These are phyloP conservation scores for Thalassoma bifasciatum DNA, from an alignment of 2,113 vertebrate species.

Conservation along the genomic window DNA sequence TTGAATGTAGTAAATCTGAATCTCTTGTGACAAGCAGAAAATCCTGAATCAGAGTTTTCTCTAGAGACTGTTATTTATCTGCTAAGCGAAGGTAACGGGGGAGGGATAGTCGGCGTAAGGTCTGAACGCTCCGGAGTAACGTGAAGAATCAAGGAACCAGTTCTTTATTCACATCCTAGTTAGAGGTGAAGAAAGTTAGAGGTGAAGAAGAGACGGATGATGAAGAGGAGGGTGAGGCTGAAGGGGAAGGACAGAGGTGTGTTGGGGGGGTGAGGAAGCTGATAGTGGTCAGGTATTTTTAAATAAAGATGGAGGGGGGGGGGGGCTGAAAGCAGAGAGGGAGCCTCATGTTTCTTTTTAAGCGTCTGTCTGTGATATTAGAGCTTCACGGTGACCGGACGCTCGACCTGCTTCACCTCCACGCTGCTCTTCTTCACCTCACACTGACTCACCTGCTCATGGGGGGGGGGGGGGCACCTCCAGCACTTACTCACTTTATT, in stretches of 20 bases:
- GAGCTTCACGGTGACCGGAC: slow-evolving; percentile 55
- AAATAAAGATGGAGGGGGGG: slow-evolving; percentile 17
- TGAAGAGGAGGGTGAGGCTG: neutral
- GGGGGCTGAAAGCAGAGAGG: slow-evolving; percentile 52
- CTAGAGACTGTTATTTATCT: no score
- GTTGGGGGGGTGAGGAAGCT: slow-evolving; percentile 20
- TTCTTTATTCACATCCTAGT: no score
- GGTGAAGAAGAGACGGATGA: neutral
- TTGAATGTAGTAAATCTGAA: no score
- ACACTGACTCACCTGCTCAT: no score
- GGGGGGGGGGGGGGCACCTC: no score
- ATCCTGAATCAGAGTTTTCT: no score
- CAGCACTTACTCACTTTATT: no score
- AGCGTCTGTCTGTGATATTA: slow-evolving; percentile 59
- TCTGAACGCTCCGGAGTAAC: no score
- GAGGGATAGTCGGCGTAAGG: no score
- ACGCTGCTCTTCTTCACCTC: neutral
- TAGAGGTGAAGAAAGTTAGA: slow-evolving; percentile 1
- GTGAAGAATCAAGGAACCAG: no score
- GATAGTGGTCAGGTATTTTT: slow-evolving; percentile 49
- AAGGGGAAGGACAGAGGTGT: neutral
- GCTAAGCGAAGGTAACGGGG: no score
- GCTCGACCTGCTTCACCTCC: slow-evolving; percentile 25
- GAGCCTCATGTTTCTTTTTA: slow-evolving; percentile 54
- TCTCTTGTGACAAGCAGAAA: no score